Base-by-base conservation (phyloP, 1,140 invertebrate genomes). In the Oryctes rhinoceros region DNA sequence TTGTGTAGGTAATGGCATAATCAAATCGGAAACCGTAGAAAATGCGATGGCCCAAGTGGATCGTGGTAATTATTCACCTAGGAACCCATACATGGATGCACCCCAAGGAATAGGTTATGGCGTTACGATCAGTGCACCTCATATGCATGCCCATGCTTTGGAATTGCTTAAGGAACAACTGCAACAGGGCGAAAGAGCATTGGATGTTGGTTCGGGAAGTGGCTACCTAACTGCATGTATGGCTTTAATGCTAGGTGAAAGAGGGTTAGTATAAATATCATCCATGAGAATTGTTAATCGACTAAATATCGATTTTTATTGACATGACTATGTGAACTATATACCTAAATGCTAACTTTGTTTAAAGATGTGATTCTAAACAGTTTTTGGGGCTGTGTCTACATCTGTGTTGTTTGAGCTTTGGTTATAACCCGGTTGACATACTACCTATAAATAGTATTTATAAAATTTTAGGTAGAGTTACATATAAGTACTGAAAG, bases 61-160 rank as follows among this genome's bases (percentile, higher is more conserved):
- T 88, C 90, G 98, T 85, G 94, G 92, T 81, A 90, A 95, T 83
- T 98, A 96, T 89, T 92, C 91, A 80, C 91, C 90, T 53, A 88
- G 90, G 85, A 93, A 94, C 88, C 93, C 97, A 1, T 99, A 98
- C 85, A 91, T 94, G 85, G 97, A 99, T 89, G 91, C 95, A 48
- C 97, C 97, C 0, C 97, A 97, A 88, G 90, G 92, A 48, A 97
- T 97, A 85, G 96, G 96, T 59, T 96, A 91, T 87, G 94, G 95
- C 59, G 98, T 97, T 4, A 99, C 98, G 0, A 99, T 99, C 78
- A 97, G 96, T 91, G 98, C 98, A 79, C 98, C 98, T 74, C 98
- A 99, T 89, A 99, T 99, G 98, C 98, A 99, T 90, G 97, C 97
- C 13, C 94, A 97, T 91, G 97, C 97, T 71, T 89, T 99, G 83